A percentile compares a stretch with the other conserved stretches of the same genome.
Evolutionary conservation across 2,888 invertebrate genomes (phyloP).

Genomic region (Octonoba sinensis): DNA sequence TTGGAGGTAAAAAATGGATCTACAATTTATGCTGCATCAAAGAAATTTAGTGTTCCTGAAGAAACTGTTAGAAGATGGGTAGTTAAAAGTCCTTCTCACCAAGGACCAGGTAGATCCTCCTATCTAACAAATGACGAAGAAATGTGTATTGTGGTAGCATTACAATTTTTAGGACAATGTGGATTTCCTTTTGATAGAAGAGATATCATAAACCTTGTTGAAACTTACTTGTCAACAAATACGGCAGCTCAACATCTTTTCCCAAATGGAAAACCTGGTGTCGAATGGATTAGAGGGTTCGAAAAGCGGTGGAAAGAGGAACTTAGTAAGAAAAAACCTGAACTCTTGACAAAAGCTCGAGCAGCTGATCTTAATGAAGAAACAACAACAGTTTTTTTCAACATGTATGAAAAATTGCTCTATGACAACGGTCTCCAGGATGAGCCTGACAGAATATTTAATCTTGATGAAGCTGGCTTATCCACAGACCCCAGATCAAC

Average conservation of each 20-base stretch:
- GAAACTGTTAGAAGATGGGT: slow-evolving; percentile 11
- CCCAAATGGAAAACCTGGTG: slow-evolving; percentile 1
- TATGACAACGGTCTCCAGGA: not conserved
- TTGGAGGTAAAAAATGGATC: not conserved
- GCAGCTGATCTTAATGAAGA: not conserved
- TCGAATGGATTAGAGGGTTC: slow-evolving; percentile 3
- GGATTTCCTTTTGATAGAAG: slow-evolving; percentile 7
- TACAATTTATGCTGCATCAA: not conserved
- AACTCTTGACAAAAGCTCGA: slow-evolving; percentile 4
- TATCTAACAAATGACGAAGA: slow-evolving; percentile 11
- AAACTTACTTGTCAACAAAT: slow-evolving; percentile 1
- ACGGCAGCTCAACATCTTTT: not conserved
- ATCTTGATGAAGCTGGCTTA: slow-evolving; percentile 16
- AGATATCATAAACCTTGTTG: not conserved
- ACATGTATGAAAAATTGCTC: not conserved
- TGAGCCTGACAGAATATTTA: not conserved
- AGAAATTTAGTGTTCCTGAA: slow-evolving; percentile 4
- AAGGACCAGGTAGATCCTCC: not conserved
- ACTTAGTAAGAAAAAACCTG: slow-evolving; percentile 7
- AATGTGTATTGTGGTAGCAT: not conserved
- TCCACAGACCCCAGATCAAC: not conserved
- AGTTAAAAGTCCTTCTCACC: not conserved
- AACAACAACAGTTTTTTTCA: not conserved
- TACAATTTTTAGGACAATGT: slow-evolving; percentile 4
- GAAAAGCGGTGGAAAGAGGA: slow-evolving; percentile 5